A percentile compares a stretch with the other conserved stretches of the same genome.
These are phyloP conservation scores for Pogonognathellus flavescens DNA, from an alignment of 1,140 invertebrate genomes.

Conservation along the genomic window DNA sequence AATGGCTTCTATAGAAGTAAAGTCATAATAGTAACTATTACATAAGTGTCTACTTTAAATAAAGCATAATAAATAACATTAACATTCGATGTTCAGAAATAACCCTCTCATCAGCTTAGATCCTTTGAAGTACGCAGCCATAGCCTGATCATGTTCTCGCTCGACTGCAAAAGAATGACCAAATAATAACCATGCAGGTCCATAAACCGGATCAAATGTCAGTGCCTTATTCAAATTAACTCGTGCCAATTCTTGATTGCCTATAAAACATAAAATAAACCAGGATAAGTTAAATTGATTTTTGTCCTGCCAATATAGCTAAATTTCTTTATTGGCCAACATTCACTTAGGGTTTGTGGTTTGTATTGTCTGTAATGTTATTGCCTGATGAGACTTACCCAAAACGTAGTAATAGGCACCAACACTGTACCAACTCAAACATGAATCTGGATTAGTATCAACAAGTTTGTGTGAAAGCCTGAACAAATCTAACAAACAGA, in stretches of 20 bases:
- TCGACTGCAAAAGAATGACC: slow-evolving; percentile 97
- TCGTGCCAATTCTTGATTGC: slow-evolving; percentile 89
- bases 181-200: slow-evolving; percentile 95
- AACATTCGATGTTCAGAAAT: slow-evolving; percentile 65
- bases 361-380: too few species aligned
- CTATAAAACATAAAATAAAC: slow-evolving; percentile 69
- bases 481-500: slow-evolving; percentile 87
- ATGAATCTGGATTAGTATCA: slow-evolving; percentile 90
- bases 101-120: slow-evolving; percentile 84
- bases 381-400: too few species aligned
- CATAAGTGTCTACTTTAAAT: too few species aligned
- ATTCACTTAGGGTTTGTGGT: too few species aligned
- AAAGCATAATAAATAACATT: too few species aligned
- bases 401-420: slow-evolving; percentile 97
- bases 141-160: slow-evolving; percentile 97
- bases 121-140: slow-evolving; percentile 97
- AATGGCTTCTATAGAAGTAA: slow-evolving; percentile 77
- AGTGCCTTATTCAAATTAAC: slow-evolving; percentile 94
- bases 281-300: too few species aligned
- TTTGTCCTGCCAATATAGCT: too few species aligned
- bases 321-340: too few species aligned
- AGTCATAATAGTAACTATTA: background rate
- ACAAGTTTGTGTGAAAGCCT: slow-evolving; percentile 93
- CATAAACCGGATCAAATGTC: slow-evolving; percentile 88
- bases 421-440: slow-evolving; percentile 95